Evolutionary conservation across 2,888 invertebrate species (phyloP), one percentile per base, ranked within the genome.

Genomic region (Pseudococcus viburni): DNA sequence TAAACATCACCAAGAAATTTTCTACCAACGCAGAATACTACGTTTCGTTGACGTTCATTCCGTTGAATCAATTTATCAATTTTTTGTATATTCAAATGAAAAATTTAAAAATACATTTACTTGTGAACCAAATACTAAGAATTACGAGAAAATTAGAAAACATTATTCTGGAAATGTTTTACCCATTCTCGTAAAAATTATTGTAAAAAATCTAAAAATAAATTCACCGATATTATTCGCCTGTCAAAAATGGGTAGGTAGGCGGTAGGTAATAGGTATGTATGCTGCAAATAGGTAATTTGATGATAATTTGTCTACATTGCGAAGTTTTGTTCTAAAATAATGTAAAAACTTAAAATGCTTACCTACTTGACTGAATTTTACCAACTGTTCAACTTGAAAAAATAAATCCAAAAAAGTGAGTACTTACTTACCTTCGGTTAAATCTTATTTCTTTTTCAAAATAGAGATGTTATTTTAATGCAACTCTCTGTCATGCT

Each of bases 1-100:
- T 17, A 73, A 73, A 73, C 26, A 73, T 15, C 73, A 8, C 73
- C 33, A 33, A 73, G 26, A 73, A 73, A 33, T 73, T 73, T 33
- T 22, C 64, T 64, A 22, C 64, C 64, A 64, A 64, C 64, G 64
- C 19, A 19, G 9, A 64, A 51, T 9, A 51, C 12, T 51, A 19
- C 4, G 39, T 73, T 33, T 15, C 73, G 33, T 73, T 73, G 73
- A 73, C 73, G 73, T 73, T 7, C 8, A 39, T 73, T 73, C 73
- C 17, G 39, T 33, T 73, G 73, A 73, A 73, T 73, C 73, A 73
- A 73, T 73, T 73, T 33, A 33, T 73, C 33, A 73, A 64, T 64
- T 64, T 64, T 64, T 64, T 17, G n/a, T 59, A 17, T 59, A 59
- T 8, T n/a, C n/a, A 19, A n/a, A 64, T 12, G 5, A 9, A 22